phyloP scores from a whole-genome alignment of 2,797 vertebrate genomes.

The Crypturellus tataupa region DNA sequence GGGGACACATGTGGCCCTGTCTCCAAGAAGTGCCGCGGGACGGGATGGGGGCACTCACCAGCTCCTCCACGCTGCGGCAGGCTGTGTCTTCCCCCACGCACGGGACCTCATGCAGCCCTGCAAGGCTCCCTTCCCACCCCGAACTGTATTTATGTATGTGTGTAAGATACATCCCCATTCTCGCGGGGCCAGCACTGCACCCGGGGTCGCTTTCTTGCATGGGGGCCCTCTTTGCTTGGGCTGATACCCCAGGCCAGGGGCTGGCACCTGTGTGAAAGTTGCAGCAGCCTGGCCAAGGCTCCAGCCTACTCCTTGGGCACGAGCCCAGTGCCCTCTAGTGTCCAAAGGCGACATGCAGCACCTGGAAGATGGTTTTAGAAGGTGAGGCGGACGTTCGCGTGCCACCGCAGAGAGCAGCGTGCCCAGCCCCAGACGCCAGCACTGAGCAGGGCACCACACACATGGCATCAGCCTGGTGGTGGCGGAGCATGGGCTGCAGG shows the following conservation, averaged over 20 bases:
- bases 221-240: too few species aligned
- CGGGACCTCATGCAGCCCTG: neutral
- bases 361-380: rapidly evolving
- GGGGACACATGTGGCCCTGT: rapidly evolving
- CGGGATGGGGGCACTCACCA: neutral
- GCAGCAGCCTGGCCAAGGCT: neutral
- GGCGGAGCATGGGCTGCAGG: too few species aligned
- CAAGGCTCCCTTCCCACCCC: neutral
- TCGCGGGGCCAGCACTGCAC: neutral
- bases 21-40: rapidly evolving
- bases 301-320: neutral
- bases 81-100: rapidly evolving
- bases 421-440: neutral
- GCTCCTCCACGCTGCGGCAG: rapidly evolving
- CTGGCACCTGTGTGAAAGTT: neutral
- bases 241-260: too few species aligned
- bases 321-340: constrained; percentile 30
- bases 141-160: constrained; percentile 67
- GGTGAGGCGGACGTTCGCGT: rapidly evolving
- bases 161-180: constrained; percentile 34
- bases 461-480: too few species aligned
- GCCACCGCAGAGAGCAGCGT: rapidly evolving
- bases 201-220: neutral
- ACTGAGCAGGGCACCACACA: too few species aligned
- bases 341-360: neutral